Conservation (phyloP, 2,888 invertebrate species). For the Phortica okadai region DNA sequence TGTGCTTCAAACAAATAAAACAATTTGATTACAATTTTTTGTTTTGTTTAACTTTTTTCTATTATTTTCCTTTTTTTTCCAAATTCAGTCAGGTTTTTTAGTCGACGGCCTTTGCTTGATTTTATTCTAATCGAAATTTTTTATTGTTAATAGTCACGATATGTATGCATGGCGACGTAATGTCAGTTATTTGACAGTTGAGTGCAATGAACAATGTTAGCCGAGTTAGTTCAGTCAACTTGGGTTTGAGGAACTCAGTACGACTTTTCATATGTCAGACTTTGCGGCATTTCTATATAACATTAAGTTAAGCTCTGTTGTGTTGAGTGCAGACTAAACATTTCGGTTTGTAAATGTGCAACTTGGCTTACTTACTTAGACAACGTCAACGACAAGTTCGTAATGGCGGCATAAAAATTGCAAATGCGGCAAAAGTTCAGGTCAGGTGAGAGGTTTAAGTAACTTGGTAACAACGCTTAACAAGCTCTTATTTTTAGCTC, state of each 20-base stretch:
- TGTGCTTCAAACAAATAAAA: not conserved
- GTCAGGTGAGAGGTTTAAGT: not conserved
- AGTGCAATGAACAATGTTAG: slow-evolving; percentile 52
- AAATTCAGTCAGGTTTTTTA: slow-evolving; percentile 9
- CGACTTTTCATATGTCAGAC: not conserved
- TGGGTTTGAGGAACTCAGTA: not conserved
- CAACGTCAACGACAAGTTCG: not conserved
- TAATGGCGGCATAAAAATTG: slow-evolving; percentile 15
- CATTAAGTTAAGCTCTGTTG: not conserved
- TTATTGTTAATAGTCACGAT: slow-evolving; percentile 67
- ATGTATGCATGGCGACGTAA: slow-evolving; percentile 59
- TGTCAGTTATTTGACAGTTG: slow-evolving; percentile 69
- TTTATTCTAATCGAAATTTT: slow-evolving; percentile 69
- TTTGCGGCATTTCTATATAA: not conserved
- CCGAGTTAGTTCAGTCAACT: not conserved
- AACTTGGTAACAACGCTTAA: not conserved
- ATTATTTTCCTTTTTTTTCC: slow-evolving; percentile 16
- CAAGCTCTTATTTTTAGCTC: no score
- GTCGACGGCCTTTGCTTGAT: slow-evolving; percentile 55
- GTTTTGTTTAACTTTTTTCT: not conserved
- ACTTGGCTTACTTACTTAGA: not conserved
- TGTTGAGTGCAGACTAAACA: not conserved
- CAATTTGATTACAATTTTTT: not conserved
- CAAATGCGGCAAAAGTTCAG: slow-evolving; percentile 9
- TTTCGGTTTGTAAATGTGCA: not conserved